Base-by-base conservation (phyloP, 1,140 invertebrate genomes). In the Temnothorax longispinosus region DNA sequence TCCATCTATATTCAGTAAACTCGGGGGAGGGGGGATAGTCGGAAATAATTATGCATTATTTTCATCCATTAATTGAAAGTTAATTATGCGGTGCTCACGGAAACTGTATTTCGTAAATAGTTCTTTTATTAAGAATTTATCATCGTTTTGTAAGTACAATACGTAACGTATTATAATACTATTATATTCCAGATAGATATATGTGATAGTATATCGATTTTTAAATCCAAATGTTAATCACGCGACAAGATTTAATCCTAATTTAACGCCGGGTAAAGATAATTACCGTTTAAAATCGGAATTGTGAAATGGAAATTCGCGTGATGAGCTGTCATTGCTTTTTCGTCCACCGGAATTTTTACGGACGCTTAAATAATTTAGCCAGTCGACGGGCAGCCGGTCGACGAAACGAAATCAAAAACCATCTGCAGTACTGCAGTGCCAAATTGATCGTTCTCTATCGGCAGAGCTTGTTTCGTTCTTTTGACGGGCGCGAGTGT, bases 371-470 rank as follows among this genome's bases (percentile, higher is more conserved):
- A 75, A 88, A 87, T 88, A 88, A 88, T 88, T 74, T 74, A 52
- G n/a, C 27, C 52, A 44, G 11, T 54, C 67, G 54, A 88, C 77
- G 81, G 75, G 52, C 52, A 58, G 32, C 44, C 41, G 58, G 74
- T 65, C 56, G 81, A 84, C 75, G 38, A 74, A 81, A 76, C 47
- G 41, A 89, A 89, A 88, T 89, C 82, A 86, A 88, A 89, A 86
- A 75, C 74, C 32, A 62, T 76, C 41, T 47, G 67, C 58, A 77
- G 44, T 41, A 75, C 44, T 44, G 54, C 72, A 21, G 87, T n/a
- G 67, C 60, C 65, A 86, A 88, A 89, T 88, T 88, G 87, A 89
- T 89, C 74, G 87, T 85, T 18, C 87, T 58, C 32, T 78, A 81
- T 89, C 85, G 77, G 69, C 84, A 56, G 82, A 88, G 65, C 84